Conservation (phyloP, 2,888 invertebrate species). For the Lepidonotus clava region DNA sequence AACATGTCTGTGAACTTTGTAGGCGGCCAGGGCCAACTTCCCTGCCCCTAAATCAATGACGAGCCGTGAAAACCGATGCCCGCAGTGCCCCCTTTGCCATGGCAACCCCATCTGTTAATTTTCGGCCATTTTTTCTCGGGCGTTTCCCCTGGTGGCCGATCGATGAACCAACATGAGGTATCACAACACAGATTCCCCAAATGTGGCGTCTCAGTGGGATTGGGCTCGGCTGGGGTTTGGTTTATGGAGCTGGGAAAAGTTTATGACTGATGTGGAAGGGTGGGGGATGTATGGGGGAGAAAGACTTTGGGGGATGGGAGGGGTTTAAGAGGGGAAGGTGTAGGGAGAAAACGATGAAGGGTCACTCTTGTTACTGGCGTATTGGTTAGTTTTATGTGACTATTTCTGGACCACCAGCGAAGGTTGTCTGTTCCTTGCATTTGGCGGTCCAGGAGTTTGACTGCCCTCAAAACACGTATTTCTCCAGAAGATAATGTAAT, state of each 20-base stretch:
- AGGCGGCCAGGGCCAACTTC: not conserved
- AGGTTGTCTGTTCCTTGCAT: no score
- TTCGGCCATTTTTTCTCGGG: not conserved
- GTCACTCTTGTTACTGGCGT: no score
- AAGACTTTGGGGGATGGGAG: no score
- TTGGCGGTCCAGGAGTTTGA: no score
- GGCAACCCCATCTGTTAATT: conserved; percentile 52
- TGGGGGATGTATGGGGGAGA: no score
- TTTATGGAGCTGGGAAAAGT: not conserved
- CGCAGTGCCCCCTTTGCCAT: conserved; percentile 31
- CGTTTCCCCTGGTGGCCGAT: not conserved
- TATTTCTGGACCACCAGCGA: no score
- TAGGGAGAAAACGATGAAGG: no score
- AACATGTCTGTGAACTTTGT: conserved; percentile 23
- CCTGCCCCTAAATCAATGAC: conserved; percentile 39
- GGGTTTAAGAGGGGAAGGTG: no score
- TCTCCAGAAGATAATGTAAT: no score
- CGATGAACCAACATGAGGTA: conserved; percentile 29
- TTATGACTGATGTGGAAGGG: no score
- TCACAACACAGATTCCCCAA: not conserved
- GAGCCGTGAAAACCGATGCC: conserved; percentile 35
- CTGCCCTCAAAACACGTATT: no score
- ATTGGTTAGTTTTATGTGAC: no score
- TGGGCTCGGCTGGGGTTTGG: not conserved
- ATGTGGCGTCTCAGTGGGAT: not conserved